A percentile compares a stretch with the other conserved stretches of the same genome.
phyloP scores from a whole-genome alignment of 2,113 vertebrate species.

The Calypte anna region DNA sequence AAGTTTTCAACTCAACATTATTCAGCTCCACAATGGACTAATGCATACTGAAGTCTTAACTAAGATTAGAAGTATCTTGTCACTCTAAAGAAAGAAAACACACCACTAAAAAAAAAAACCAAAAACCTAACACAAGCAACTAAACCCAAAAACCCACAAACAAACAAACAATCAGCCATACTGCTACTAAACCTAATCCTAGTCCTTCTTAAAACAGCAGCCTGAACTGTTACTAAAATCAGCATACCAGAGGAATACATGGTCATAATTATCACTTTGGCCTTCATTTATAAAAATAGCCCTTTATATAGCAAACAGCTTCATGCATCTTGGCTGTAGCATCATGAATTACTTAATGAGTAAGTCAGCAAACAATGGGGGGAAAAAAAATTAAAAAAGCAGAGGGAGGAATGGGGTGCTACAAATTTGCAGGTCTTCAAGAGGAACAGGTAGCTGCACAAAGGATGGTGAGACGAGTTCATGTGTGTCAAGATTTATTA shows the following conservation, averaged over 20 bases:
- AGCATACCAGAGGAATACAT: neutral
- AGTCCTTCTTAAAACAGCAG: constrained; percentile 2
- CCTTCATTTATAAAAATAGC: neutral
- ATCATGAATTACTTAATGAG: neutral
- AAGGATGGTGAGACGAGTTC: neutral
- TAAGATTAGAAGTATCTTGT: neutral
- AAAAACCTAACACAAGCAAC: no score
- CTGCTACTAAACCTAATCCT: neutral
- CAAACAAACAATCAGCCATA: neutral
- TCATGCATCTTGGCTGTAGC: neutral
- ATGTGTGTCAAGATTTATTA: neutral
- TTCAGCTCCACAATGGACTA: neutral
- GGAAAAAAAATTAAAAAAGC: rapidly evolving
- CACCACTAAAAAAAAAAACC: neutral
- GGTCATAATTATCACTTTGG: neutral
- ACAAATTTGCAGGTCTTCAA: neutral
- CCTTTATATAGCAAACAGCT: neutral
- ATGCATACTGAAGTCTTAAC: neutral
- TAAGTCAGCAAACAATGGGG: neutral
- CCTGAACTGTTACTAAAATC: constrained; percentile 21
- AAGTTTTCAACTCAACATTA: neutral
- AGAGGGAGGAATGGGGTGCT: rapidly evolving
- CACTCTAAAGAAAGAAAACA: neutral
- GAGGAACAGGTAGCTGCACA: neutral
- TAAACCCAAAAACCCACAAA: no score